A percentile compares a stretch with the other conserved stretches of the same genome.
phyloP scores from a whole-genome alignment of 1,140 invertebrate genomes.

The Sarcophaga bullata region DNA sequence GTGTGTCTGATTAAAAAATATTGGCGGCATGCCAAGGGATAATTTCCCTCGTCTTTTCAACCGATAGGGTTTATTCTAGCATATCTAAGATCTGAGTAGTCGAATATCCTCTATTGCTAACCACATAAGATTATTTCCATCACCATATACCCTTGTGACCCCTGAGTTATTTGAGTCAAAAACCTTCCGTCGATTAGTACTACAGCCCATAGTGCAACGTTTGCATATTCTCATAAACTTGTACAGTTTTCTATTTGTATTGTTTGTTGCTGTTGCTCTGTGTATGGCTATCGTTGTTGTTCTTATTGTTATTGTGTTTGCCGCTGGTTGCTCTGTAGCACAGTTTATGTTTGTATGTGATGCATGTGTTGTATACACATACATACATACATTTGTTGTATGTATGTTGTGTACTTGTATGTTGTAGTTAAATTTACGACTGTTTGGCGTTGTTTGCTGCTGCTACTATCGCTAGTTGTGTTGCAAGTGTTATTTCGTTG shows the following conservation, averaged over 20 bases:
- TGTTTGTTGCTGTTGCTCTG: background rate
- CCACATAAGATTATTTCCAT: no score
- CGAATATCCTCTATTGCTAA: no score
- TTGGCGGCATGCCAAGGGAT: no score
- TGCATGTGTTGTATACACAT: no score
- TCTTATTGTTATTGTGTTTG: background rate
- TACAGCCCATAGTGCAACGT: background rate
- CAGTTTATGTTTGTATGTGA: background rate
- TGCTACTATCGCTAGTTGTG: conserved; percentile 6
- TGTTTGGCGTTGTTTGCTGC: conserved; percentile 21
- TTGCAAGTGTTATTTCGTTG: conserved; percentile 16
- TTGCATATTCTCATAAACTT: background rate
- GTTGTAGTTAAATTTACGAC: conserved; percentile 21
- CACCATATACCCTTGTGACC: no score
- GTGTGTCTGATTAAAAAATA: no score
- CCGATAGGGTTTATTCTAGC: no score
- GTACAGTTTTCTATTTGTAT: background rate
- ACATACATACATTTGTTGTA: no score
- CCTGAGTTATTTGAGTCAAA: no score
- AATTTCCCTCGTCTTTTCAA: no score
- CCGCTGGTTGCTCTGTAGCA: background rate
- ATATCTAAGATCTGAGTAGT: no score
- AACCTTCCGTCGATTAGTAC: background rate
- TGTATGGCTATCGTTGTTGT: background rate
- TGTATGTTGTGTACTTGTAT: background rate